Evolutionary conservation across 1,140 invertebrate genomes (phyloP).

Genomic region (Drosophila triauraria): DNA sequence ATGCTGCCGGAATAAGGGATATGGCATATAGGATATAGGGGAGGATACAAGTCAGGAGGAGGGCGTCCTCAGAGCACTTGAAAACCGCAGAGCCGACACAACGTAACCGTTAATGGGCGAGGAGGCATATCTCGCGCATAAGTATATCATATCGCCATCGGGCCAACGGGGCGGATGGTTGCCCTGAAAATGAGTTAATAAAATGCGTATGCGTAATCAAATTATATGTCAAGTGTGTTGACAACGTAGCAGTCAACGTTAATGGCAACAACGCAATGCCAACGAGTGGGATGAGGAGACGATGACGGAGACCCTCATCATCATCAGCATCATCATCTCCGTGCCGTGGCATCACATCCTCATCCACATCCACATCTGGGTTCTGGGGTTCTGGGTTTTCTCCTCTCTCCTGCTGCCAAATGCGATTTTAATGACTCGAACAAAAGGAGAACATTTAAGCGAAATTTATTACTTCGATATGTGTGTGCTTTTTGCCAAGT

Average conservation of each 20-base stretch:
- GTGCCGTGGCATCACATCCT: conserved; percentile 21
- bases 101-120: conserved; percentile 74
- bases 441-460: conserved; percentile 75
- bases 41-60: no score
- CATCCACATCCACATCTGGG: conserved; percentile 27
- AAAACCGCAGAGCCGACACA: conserved; percentile 40
- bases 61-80: conserved; percentile 12
- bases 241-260: conserved; percentile 79
- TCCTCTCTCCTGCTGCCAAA: conserved; percentile 43
- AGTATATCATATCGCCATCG: conserved; percentile 80
- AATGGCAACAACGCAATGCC: conserved; percentile 48
- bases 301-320: conserved; percentile 5
- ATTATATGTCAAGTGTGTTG: conserved; percentile 84
- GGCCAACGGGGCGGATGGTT: conserved; percentile 15
- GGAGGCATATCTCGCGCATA: conserved; percentile 23
- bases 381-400: conserved; percentile 22
- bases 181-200: conserved; percentile 80
- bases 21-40: background rate
- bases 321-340: conserved; percentile 27
- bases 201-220: conserved; percentile 83
- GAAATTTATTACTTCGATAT: conserved; percentile 71
- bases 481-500: conserved; percentile 17
- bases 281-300: conserved; percentile 15
- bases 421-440: conserved; percentile 82
- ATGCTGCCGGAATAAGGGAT: conserved; percentile 27